phyloP scores from a whole-genome alignment of 2,797 vertebrate genomes.

The Oryzias sinensis region DNA sequence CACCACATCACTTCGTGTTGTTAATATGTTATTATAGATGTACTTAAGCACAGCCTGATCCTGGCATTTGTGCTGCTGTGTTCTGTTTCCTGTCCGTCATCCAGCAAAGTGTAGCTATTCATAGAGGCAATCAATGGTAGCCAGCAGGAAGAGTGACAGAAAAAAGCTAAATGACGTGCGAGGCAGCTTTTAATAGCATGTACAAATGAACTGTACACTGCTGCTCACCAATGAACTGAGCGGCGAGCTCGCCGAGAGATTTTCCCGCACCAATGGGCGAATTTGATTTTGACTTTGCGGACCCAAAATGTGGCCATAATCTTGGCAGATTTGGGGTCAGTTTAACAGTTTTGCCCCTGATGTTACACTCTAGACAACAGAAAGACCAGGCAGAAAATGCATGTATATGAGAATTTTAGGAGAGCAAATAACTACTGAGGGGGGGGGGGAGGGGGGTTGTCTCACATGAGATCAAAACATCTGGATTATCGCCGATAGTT shows the following conservation, averaged over 20 bases:
- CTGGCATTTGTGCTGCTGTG: slow-evolving; percentile 13
- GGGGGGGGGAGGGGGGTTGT: no score
- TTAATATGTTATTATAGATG: slow-evolving; percentile 4
- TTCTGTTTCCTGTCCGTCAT: slow-evolving; percentile 33
- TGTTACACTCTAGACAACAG: no score
- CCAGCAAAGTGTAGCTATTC: slow-evolving; percentile 47
- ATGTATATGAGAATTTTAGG: no score
- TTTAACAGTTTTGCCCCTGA: no score
- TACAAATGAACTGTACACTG: slow-evolving; percentile 38
- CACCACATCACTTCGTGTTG: slow-evolving; percentile 16
- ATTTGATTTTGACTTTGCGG: no score
- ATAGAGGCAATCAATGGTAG: slow-evolving; percentile 48
- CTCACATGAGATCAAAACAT: no score
- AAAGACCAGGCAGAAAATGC: no score
- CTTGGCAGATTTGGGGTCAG: no score
- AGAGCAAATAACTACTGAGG: no score
- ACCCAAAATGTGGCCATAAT: no score
- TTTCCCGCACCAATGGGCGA: no score
- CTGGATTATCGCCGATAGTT: no score
- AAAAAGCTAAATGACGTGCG: slow-evolving; percentile 45
- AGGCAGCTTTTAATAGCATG: slow-evolving; percentile 39
- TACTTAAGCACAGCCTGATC: slow-evolving; percentile 1
- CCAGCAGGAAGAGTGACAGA: slow-evolving; percentile 43
- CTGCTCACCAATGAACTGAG: slow-evolving; percentile 18
- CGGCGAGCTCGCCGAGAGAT: background rate